Evolutionary conservation across 2,113 vertebrate genomes (phyloP), one percentile per base, ranked within the genome.

Genomic region (Takifugu flavidus): DNA sequence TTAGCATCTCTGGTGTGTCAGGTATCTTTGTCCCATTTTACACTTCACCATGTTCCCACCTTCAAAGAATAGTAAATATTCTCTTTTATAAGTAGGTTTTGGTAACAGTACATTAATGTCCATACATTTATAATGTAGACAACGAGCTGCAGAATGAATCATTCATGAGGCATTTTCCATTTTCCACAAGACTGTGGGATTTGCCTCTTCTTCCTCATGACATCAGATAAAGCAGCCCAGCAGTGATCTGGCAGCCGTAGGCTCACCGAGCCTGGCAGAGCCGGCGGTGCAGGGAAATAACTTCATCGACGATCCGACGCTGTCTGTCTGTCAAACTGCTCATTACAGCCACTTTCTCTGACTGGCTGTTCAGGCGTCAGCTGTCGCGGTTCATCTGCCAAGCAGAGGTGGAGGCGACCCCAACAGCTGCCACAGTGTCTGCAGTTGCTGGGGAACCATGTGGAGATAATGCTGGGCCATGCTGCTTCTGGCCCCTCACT

Each of bases 241-340:
- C 34, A 39, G 34, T 39, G 34, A 39, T 39, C 34, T 39, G 34
- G 34, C 34, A 10, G 34, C 34, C 34, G 8, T 39, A 39, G 45
- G 74, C 74, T 51, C 55, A 52, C 28, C 27, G 29, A 77, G 56
- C 67, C 77, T 77, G 71, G 54, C 75, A 75, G 71, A 76, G 54
- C 59, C 55, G 42, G 59, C 78, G 61, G 69, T 56, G 58, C 72
- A 46, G 72, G 54, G 63, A 78, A 84, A 88, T 73, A 88, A 87
- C 82, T 88, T 87, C 73, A 88, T 89, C 80, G 82, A 77, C 82
- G 75, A 88, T 82, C 67, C 77, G 83, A 87, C 87, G 86, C 67
- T 86, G 83, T 86, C 84, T 88, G 85, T 89, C 90, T 83, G 79
- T 91, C 89, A 85, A 83, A 67, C 73, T 86, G 66, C 86, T 90